These are phyloP conservation scores for Stomatorhinus ivindoensis DNA, from an alignment of 2,113 vertebrate genomes.

Conservation along the genomic window DNA sequence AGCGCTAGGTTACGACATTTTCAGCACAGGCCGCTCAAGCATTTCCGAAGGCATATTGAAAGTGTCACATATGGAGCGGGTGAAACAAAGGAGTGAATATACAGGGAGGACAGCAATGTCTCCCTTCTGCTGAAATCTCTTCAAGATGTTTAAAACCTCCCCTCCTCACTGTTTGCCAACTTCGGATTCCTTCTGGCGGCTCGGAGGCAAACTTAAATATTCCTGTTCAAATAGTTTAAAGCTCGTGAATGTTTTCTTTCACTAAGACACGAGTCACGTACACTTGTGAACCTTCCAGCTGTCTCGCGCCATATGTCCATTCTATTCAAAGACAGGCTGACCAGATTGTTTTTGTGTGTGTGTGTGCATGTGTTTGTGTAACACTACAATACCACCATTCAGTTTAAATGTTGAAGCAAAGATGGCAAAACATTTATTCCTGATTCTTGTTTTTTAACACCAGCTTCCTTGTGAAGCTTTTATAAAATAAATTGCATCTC, in stretches of 20 bases:
- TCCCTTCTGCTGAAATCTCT: slow-evolving; percentile 32
- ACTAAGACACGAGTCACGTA: slow-evolving; percentile 34
- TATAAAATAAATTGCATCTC: slow-evolving; percentile 2
- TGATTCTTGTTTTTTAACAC: not conserved
- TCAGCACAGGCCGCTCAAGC: not conserved
- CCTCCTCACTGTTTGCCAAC: slow-evolving; percentile 30
- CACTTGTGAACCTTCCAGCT: slow-evolving; percentile 40
- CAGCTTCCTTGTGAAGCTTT: not conserved
- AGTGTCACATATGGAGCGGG: slow-evolving; percentile 15
- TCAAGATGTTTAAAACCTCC: slow-evolving; percentile 42
- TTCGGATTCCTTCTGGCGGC: slow-evolving; percentile 33
- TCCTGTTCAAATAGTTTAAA: slow-evolving; percentile 42
- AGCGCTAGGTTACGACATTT: slow-evolving; percentile 23
- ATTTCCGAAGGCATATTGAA: slow-evolving; percentile 18
- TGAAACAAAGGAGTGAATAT: slow-evolving; percentile 21
- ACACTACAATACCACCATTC: slow-evolving; percentile 1
- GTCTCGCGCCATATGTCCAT: slow-evolving; percentile 34
- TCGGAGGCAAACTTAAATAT: slow-evolving; percentile 45
- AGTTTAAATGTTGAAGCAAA: not conserved
- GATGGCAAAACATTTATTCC: not conserved
- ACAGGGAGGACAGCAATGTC: not conserved
- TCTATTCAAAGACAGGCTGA: slow-evolving; percentile 23
- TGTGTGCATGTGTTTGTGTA: not conserved
- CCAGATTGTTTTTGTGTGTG: not conserved
- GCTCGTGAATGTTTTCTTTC: slow-evolving; percentile 45